Conservation (phyloP, 2,888 invertebrate species). For the Artemia sinica region DNA sequence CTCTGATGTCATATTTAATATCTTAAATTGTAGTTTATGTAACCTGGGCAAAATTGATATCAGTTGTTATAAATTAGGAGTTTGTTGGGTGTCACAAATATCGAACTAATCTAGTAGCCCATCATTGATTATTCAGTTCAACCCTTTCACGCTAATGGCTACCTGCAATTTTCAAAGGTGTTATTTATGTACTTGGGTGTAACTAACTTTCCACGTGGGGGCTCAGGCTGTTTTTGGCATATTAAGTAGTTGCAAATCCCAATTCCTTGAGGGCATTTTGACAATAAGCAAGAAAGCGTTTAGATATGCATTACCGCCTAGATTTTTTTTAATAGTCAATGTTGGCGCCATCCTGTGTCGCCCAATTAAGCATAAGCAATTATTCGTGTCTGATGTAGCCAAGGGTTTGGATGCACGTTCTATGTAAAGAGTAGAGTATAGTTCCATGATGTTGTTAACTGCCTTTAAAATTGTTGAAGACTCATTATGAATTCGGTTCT, state of each 20-base stretch:
- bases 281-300: neutral
- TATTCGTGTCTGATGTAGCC: constrained; percentile 1
- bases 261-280: neutral
- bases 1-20: too few relatives aligned
- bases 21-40: too few relatives aligned
- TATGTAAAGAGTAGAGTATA: too few relatives aligned
- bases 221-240: constrained; percentile 4
- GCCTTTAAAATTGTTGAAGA: too few relatives aligned
- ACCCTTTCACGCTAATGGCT: too few relatives aligned
- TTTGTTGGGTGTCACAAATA: too few relatives aligned
- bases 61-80: too few relatives aligned
- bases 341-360: constrained; percentile 6
- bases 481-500: constrained; percentile 8
- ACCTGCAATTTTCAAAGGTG: neutral
- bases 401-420: neutral
- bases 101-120: too few relatives aligned
- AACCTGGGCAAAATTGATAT: too few relatives aligned
- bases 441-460: too few relatives aligned
- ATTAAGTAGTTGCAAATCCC: constrained; percentile 7
- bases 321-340: neutral
- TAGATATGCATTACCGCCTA: constrained; percentile 1
- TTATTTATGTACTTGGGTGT: constrained; percentile 8
- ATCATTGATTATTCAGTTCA: too few relatives aligned
- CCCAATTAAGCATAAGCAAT: constrained; percentile 13
- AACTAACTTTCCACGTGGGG: constrained; percentile 7